Conservation (phyloP, 2,888 invertebrate species). For the Pseudococcus jackbeardsleyi region DNA sequence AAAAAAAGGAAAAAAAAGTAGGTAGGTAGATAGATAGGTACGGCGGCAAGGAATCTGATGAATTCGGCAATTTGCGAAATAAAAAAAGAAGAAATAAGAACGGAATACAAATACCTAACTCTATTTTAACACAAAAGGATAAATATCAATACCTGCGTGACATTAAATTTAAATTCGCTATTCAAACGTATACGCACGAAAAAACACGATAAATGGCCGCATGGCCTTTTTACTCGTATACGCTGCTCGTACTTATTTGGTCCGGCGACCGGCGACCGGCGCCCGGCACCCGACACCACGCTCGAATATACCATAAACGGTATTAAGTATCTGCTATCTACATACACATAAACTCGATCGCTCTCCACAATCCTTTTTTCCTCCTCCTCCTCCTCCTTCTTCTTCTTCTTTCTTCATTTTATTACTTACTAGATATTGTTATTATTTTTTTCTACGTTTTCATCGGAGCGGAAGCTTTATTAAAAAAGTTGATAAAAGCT, state of each 20-base stretch:
- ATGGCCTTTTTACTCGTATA: conserved; percentile 16
- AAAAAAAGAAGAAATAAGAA: not conserved
- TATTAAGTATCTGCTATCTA: no score
- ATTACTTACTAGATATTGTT: not conserved
- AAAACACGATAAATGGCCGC: conserved; percentile 54
- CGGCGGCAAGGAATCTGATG: not conserved
- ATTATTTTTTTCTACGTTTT: not conserved
- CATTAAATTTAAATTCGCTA: conserved; percentile 60
- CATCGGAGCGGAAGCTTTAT: conserved; percentile 52
- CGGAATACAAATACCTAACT: conserved; percentile 37
- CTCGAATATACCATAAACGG: conserved; percentile 42
- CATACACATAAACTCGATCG: conserved; percentile 32
- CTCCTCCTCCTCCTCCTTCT: no score
- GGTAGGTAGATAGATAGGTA: no score
- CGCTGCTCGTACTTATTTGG: not conserved
- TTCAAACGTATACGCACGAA: conserved; percentile 58
- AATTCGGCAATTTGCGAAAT: not conserved
- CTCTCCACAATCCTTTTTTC: not conserved
- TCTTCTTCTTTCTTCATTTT: not conserved
- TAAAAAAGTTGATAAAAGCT: conserved; percentile 63
- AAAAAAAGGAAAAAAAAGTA: not conserved
- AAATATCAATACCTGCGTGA: conserved; percentile 30
- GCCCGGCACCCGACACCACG: not conserved
- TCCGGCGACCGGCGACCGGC: not conserved
- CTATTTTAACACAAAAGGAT: conserved; percentile 42